Evolutionary conservation across 2,888 invertebrate genomes (phyloP).

Genomic region (Xylota sylvarum): DNA sequence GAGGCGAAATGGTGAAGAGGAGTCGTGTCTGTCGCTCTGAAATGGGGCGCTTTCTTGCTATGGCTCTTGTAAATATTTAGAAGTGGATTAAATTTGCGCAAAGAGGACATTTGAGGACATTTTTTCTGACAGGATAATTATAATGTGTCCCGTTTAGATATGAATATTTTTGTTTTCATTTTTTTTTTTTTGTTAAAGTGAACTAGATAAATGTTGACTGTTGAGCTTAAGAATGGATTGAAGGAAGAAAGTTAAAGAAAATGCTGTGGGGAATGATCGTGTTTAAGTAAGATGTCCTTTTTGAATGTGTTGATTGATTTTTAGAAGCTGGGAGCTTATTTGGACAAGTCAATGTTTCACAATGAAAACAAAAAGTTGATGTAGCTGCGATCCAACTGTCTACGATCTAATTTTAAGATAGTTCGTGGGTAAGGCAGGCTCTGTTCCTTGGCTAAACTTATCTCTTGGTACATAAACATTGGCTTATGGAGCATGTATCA

Average conservation of each 20-base stretch:
- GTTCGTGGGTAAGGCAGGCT: no score
- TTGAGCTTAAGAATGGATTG: neutral
- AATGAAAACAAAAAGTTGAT: no score
- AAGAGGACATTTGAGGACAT: conserved; percentile 80
- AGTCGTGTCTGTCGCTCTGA: conserved; percentile 10
- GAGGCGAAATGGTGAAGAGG: neutral
- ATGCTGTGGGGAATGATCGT: no score
- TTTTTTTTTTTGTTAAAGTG: conserved; percentile 1
- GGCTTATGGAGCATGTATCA: no score
- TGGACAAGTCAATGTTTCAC: no score
- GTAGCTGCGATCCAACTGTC: no score
- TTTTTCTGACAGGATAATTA: conserved; percentile 81
- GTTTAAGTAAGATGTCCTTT: no score
- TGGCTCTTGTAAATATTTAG: conserved; percentile 66
- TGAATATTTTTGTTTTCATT: neutral
- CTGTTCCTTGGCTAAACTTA: no score
- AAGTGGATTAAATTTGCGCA: conserved; percentile 75
- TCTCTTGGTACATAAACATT: no score
- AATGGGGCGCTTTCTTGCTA: conserved; percentile 31
- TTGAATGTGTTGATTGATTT: no score
- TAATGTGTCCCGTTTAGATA: conserved; percentile 44
- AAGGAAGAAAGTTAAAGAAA: neutral
- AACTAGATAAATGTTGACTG: conserved; percentile 42
- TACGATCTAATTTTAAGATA: no score
- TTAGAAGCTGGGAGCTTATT: no score